Conservation (phyloP, 2,797 vertebrate genomes). For the Caiman crocodilus region DNA sequence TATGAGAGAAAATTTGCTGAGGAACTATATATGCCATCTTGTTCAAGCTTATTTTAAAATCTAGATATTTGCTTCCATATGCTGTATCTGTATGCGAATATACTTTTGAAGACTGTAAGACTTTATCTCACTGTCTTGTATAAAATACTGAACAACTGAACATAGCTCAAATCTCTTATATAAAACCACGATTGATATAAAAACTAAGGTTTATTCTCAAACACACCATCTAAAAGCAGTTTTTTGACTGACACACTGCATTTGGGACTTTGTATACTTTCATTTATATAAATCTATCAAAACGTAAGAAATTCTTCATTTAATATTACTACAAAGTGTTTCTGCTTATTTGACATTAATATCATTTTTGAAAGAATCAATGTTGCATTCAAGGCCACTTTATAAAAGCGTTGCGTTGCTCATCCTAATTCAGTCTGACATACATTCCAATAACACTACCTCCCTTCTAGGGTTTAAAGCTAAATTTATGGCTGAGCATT, state of each 20-base stretch:
- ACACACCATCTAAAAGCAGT: background rate
- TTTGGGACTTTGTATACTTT: constrained; percentile 1
- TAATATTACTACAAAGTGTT: constrained; percentile 77
- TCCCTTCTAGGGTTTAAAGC: constrained; percentile 87
- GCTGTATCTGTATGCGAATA: no score
- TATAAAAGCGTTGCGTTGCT: constrained; percentile 86
- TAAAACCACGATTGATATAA: background rate
- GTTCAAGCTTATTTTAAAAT: background rate
- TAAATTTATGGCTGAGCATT: constrained; percentile 87
- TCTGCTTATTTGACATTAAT: constrained; percentile 88
- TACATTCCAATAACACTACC: constrained; percentile 88
- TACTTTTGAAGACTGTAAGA: no score
- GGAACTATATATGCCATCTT: background rate
- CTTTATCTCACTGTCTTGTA: background rate
- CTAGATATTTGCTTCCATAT: background rate
- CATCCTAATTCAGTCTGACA: constrained; percentile 89
- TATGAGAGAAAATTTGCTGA: background rate
- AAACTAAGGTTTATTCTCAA: constrained; percentile 23
- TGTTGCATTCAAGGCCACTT: constrained; percentile 81
- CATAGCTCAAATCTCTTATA: background rate
- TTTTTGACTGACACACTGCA: constrained; percentile 31
- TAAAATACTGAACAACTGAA: background rate
- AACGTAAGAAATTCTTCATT: constrained; percentile 78
- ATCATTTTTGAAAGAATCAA: constrained; percentile 85
- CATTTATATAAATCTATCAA: constrained; percentile 70